phyloP scores from a whole-genome alignment of 1,140 invertebrate genomes.

The Planococcus citri region DNA sequence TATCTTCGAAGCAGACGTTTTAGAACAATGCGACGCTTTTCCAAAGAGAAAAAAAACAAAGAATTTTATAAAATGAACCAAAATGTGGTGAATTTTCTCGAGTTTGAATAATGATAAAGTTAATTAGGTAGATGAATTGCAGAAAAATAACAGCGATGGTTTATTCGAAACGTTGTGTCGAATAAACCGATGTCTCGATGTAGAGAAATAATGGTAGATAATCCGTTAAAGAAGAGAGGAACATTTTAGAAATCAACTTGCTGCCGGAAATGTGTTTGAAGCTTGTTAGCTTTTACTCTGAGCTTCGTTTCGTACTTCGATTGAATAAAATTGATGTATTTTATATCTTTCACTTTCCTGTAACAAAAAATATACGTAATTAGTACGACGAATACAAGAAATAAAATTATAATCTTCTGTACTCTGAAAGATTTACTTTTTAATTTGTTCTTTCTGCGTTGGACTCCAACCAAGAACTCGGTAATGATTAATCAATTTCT shows the following conservation, averaged over 20 bases:
- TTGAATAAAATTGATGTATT: constrained; percentile 69
- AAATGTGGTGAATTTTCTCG: too few relatives aligned
- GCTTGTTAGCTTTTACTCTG: constrained; percentile 69
- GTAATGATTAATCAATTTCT: constrained; percentile 63
- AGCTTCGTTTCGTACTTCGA: constrained; percentile 60
- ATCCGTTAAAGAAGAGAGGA: too few relatives aligned
- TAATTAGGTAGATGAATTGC: too few relatives aligned
- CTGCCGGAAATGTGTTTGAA: constrained; percentile 66
- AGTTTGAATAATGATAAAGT: too few relatives aligned
- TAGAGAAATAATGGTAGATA: too few relatives aligned
- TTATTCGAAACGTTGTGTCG: too few relatives aligned
- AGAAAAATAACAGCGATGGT: too few relatives aligned
- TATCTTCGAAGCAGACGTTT: too few relatives aligned
- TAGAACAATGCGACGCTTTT: too few relatives aligned
- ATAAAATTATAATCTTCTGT: not conserved
- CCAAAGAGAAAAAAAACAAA: too few relatives aligned
- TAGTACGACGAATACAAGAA: not conserved
- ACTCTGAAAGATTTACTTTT: constrained; percentile 36
- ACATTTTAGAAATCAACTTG: constrained; percentile 61
- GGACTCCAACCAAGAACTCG: constrained; percentile 73
- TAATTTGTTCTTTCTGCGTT: constrained; percentile 47
- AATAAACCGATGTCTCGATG: too few relatives aligned
- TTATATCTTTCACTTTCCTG: constrained; percentile 71
- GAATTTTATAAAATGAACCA: too few relatives aligned
- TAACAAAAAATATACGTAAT: constrained; percentile 16